Base-by-base conservation (phyloP, 2,113 vertebrate species). In the Rousettus leschenaultii region DNA sequence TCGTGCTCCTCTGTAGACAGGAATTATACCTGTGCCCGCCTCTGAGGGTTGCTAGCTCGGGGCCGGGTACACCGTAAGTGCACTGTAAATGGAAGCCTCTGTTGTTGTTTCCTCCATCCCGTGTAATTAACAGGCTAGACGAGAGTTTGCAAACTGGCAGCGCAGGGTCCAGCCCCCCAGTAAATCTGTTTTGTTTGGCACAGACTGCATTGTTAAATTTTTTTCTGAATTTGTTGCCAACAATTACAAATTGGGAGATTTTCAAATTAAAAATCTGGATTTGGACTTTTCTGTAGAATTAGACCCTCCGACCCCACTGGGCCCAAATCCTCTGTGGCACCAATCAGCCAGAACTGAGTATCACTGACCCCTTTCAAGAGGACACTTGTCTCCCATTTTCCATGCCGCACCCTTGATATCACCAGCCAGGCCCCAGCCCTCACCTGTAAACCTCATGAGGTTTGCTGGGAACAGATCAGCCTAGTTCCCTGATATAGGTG, bases 121-220 rank as follows among this genome's bases (percentile, higher is more conserved):
- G 2, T 55, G 11, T 68, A 85, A 96, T 97, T 96, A 94, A 92
- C 91, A 96, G 91, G 48, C 84, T 63, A 78, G 70, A 48, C 92
- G 35, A 2, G 45, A 90, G 95, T 96, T 95, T 95, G 92, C 85
- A 95, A 86, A 93, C 95, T 93, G 95, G 79, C 90, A 84, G 89
- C 86, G 95, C 35, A 65, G 66, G 65, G 89, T 86, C 95, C 95
- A 95, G 89, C 84, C 70, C 90, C 71, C 90, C 85, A 91, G 80
- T 71, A 91, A 96, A 74, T 97, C 92, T 97, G 96, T 96, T 95
- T 97, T 90, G 51, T 91, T 95, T 96, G 94, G 97, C 96, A 93
- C 92, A 74, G 75, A 71, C 35, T 82, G 4, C 73, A 33, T 73
- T 85, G 79, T 94, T 90, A 92, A 77, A 24, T 22, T 86, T 80